Conservation (phyloP, 1,140 invertebrate genomes). For the Sminthurides bifidus region DNA sequence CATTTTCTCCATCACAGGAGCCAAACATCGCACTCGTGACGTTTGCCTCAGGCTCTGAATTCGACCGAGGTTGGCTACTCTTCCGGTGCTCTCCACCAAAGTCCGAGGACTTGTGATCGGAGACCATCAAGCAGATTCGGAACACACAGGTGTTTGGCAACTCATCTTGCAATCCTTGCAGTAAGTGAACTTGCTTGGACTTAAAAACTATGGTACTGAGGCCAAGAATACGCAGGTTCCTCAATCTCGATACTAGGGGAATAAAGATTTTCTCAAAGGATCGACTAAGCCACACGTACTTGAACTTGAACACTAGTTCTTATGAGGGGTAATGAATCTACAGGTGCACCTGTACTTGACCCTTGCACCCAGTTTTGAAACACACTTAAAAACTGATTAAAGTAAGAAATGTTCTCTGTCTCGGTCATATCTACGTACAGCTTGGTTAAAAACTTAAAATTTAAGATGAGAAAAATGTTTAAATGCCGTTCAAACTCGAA, state of each 20-base stretch:
- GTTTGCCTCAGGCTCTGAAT: too few relatives aligned
- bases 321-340: too few relatives aligned
- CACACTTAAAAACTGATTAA: not conserved
- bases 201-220: not conserved
- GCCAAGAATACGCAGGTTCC: not conserved
- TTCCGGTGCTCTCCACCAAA: not conserved
- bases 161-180: not conserved
- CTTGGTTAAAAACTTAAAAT: not conserved
- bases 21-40: too few relatives aligned
- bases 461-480: not conserved
- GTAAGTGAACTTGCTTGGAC: not conserved
- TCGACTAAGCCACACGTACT: constrained; percentile 1
- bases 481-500: constrained; percentile 3
- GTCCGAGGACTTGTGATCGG: not conserved
- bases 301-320: not conserved
- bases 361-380: not conserved
- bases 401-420: not conserved
- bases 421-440: constrained; percentile 5
- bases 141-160: not conserved
- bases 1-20: too few relatives aligned
- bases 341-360: not conserved
- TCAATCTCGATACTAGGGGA: not conserved
- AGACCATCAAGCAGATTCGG: not conserved
- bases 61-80: too few relatives aligned
- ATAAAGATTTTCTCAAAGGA: not conserved